These are phyloP conservation scores for Epinephelus awoara DNA, from an alignment of 2,797 vertebrate species.

Conservation along the genomic window DNA sequence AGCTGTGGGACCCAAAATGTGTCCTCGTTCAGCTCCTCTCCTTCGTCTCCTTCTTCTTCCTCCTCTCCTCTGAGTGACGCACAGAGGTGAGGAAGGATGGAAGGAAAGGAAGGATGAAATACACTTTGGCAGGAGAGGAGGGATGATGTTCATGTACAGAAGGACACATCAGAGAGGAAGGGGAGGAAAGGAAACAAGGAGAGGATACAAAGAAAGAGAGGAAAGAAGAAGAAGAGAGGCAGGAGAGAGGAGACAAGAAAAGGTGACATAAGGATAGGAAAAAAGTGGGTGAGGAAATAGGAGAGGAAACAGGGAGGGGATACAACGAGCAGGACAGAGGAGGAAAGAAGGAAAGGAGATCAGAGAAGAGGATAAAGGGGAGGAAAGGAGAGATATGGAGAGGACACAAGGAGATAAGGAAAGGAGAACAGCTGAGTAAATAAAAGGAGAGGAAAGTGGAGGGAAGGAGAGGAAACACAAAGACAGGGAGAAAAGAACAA, in stretches of 20 bases:
- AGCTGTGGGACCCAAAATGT: slow-evolving; percentile 49
- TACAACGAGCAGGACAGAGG: too few species aligned
- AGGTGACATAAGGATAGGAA: not conserved
- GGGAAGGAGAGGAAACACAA: not conserved
- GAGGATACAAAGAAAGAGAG: not conserved
- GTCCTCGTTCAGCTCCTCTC: slow-evolving; percentile 41
- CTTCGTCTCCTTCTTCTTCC: slow-evolving; percentile 12
- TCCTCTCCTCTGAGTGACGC: slow-evolving; percentile 28
- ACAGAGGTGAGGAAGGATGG: slow-evolving; percentile 3
- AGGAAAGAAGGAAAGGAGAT: not conserved
- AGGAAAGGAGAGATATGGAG: not conserved
- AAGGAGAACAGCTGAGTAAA: not conserved
- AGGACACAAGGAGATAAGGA: not conserved
- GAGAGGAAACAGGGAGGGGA: too few species aligned
- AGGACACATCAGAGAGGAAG: not conserved
- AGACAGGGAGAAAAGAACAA: not conserved
- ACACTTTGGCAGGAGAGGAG: not conserved
- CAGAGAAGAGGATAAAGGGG: not conserved
- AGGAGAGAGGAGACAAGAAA: not conserved
- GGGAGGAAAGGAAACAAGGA: not conserved
- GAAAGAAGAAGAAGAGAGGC: too few species aligned
- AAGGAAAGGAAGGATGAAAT: not conserved
- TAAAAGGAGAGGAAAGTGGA: not conserved
- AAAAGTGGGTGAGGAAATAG: too few species aligned
- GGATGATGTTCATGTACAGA: slow-evolving; percentile 17